Percentiles rank a stretch among this genome's conserved stretches.
Conservation (phyloP, 2,113 vertebrate species). For the Aleadryas rufinucha region DNA sequence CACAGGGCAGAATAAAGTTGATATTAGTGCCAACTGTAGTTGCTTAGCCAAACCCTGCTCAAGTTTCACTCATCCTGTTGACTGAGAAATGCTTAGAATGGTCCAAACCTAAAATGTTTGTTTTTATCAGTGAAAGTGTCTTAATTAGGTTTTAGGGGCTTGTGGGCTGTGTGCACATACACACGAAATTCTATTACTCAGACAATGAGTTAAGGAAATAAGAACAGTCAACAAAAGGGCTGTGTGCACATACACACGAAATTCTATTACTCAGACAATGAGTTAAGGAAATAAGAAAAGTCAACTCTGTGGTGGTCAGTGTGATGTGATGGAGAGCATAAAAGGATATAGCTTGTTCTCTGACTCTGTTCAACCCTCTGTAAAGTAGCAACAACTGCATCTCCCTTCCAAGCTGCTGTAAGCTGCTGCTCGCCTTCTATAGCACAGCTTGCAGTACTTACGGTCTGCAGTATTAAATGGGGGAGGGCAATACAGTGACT, state of each 20-base stretch:
- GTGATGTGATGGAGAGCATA: background rate
- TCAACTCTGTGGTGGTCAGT: background rate
- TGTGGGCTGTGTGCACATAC: background rate
- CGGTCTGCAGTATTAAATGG: background rate
- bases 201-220: background rate
- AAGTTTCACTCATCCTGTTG: background rate
- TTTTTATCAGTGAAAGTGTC: background rate
- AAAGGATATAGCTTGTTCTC: background rate
- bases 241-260: background rate
- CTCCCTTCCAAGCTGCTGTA: background rate
- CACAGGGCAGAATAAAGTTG: background rate
- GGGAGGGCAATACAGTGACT: background rate
- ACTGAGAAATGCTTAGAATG: background rate
- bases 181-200: background rate
- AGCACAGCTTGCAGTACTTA: background rate
- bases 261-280: background rate
- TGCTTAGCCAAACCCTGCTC: background rate
- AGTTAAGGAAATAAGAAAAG: background rate
- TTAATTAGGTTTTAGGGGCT: background rate
- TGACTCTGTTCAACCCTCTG: background rate
- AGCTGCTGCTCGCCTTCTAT: fast-evolving
- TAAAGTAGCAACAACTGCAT: background rate
- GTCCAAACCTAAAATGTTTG: background rate
- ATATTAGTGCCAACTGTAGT: background rate
- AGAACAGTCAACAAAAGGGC: too few relatives aligned